Evolutionary conservation across 2,888 invertebrate genomes (phyloP).

Genomic region (Chloroclysta siterata): DNA sequence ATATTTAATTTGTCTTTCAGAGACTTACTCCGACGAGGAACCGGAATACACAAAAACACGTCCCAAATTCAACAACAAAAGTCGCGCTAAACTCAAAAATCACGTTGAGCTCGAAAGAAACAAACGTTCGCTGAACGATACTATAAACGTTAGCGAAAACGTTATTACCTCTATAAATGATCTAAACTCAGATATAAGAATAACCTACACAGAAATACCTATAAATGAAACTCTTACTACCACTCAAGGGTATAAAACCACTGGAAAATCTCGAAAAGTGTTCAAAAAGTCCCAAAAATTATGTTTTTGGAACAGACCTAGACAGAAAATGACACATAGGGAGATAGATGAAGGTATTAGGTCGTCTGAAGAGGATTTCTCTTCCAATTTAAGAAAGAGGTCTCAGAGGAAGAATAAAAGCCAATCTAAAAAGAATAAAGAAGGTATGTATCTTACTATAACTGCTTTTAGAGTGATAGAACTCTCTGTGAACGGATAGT

Average conservation of each 20-base stretch:
- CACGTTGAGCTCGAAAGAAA: slow-evolving; percentile 46
- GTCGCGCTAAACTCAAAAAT: slow-evolving; percentile 32
- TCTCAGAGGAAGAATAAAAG: slow-evolving; percentile 46
- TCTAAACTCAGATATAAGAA: slow-evolving; percentile 20
- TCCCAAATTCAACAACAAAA: slow-evolving; percentile 30
- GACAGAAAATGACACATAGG: slow-evolving; percentile 43
- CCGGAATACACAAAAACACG: slow-evolving; percentile 39
- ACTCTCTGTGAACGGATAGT: too few species aligned
- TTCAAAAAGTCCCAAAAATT: slow-evolving; percentile 38
- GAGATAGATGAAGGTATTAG: slow-evolving; percentile 45
- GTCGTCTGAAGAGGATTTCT: slow-evolving; percentile 61
- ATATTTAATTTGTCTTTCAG: slow-evolving; percentile 8
- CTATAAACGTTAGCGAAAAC: slow-evolving; percentile 53
- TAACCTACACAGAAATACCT: slow-evolving; percentile 27
- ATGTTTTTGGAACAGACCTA: slow-evolving; percentile 39
- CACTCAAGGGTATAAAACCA: slow-evolving; percentile 10
- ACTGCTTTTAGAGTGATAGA: too few species aligned
- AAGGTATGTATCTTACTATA: slow-evolving; percentile 41
- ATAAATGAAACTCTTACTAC: background rate
- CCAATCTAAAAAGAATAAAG: slow-evolving; percentile 39
- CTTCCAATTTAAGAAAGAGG: slow-evolving; percentile 52
- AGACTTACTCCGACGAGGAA: slow-evolving; percentile 56
- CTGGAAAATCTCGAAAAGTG: slow-evolving; percentile 36
- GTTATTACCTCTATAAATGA: slow-evolving; percentile 48
- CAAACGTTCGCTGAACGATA: slow-evolving; percentile 56